These are phyloP conservation scores for Dexiosoma caninum DNA, from an alignment of 2,888 invertebrate species.

Conservation along the genomic window DNA sequence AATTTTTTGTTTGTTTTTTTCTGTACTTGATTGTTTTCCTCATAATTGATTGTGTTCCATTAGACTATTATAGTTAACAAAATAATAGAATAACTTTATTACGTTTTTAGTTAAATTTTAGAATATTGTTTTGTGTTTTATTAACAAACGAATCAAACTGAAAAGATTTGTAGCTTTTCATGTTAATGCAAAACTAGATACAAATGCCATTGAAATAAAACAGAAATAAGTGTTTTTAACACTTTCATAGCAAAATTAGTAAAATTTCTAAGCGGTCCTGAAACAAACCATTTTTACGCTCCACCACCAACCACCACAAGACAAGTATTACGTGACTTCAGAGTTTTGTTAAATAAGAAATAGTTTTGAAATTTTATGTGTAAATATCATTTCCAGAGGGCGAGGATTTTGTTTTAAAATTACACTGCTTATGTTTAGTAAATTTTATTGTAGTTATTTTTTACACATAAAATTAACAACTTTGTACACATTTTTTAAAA, in stretches of 20 bases:
- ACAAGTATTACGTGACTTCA: conserved; percentile 15
- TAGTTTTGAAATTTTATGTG: conserved; percentile 25
- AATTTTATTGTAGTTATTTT: not conserved
- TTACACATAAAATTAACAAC: conserved; percentile 25
- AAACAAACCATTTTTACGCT: conserved; percentile 11
- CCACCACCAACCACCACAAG: not conserved
- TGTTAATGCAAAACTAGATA: not conserved
- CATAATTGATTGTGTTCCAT: conserved; percentile 22
- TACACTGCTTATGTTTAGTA: conserved; percentile 51
- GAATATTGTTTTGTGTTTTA: conserved; percentile 31
- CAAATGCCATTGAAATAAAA: not conserved
- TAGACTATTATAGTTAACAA: conserved; percentile 39
- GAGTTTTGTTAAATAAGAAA: not conserved
- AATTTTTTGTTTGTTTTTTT: conserved; percentile 8
- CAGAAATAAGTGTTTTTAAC: not conserved
- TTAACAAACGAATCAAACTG: conserved; percentile 4
- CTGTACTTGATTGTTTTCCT: conserved; percentile 34
- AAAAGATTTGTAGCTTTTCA: not conserved
- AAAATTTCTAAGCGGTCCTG: not conserved
- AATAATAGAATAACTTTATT: conserved; percentile 4
- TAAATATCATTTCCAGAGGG: conserved; percentile 22
- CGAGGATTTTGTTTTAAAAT: conserved; percentile 14
- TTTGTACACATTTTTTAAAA: conserved; percentile 30
- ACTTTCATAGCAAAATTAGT: not conserved
- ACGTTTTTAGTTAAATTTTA: conserved; percentile 16